Evolutionary conservation across 2,113 vertebrate genomes (phyloP).

Genomic region (Gulo gulo): DNA sequence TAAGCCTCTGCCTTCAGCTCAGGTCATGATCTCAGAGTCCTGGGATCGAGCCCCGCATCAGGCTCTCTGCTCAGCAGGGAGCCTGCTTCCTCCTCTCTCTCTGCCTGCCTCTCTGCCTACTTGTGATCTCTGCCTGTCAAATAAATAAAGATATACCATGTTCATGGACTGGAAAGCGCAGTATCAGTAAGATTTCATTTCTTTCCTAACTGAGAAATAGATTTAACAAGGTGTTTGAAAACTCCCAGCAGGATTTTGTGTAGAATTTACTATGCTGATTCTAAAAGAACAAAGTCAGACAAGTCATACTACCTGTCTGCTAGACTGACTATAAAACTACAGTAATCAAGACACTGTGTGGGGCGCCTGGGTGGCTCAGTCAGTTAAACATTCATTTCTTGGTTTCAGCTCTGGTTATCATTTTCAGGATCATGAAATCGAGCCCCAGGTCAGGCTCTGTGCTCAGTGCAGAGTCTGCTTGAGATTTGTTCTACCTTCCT

Average conservation of each 20-base stretch:
- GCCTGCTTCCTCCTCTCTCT: too few relatives aligned
- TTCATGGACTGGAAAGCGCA: neutral
- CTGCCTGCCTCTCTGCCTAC: too few relatives aligned
- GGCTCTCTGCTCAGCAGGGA: too few relatives aligned
- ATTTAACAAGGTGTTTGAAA: neutral
- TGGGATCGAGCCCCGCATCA: too few relatives aligned
- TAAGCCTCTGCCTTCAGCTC: too few relatives aligned
- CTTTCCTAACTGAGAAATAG: neutral
- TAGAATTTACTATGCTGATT: neutral
- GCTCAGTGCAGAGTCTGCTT: neutral
- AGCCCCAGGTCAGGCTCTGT: neutral
- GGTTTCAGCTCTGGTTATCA: neutral
- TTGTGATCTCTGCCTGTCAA: too few relatives aligned
- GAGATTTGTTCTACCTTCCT: neutral
- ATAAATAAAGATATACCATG: neutral
- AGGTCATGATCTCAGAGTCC: too few relatives aligned
- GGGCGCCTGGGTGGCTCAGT: neutral
- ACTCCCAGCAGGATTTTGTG: neutral
- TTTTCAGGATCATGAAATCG: neutral
- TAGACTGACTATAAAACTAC: neutral
- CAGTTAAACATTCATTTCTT: neutral
- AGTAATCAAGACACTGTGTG: neutral
- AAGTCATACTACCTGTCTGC: neutral
- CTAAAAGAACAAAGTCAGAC: neutral
- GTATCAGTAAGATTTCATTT: neutral